These are phyloP conservation scores for Sinonovacula constricta DNA, from an alignment of 1,140 invertebrate genomes.

Conservation along the genomic window DNA sequence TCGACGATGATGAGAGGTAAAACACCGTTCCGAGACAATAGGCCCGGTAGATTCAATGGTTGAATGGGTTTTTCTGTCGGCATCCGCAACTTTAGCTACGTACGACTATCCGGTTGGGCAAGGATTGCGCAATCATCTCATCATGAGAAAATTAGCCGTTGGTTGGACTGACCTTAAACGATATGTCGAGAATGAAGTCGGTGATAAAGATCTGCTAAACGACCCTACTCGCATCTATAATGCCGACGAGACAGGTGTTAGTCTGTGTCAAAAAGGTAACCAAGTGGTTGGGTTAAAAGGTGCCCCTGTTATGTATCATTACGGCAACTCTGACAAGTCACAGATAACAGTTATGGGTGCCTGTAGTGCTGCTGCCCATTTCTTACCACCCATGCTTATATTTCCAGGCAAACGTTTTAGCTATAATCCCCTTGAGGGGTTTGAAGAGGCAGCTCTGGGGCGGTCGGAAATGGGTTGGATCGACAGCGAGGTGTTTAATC, in stretches of 20 bases:
- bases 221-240: conserved; percentile 22
- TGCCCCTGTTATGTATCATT: not conserved
- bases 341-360: conserved; percentile 12
- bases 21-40: not conserved
- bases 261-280: conserved; percentile 5
- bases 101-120: conserved; percentile 17
- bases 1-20: too few species aligned
- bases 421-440: conserved; percentile 10
- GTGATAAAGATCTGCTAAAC: not conserved
- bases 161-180: conserved; percentile 1
- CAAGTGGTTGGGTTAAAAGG: not conserved
- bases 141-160: conserved; percentile 1
- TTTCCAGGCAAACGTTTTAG: conserved; percentile 10
- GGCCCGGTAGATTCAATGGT: conserved; percentile 11
- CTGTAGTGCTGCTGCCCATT: conserved; percentile 1
- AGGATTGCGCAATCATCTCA: too few species aligned
- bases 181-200: conserved; percentile 8
- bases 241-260: conserved; percentile 10
- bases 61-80: conserved; percentile 23
- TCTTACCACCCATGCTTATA: conserved; percentile 10
- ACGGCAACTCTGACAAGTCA: conserved; percentile 12
- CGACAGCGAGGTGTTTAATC: conserved; percentile 8
- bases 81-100: conserved; percentile 8
- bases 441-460: conserved; percentile 15
- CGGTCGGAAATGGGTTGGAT: conserved; percentile 10